phyloP scores from a whole-genome alignment of 2,888 invertebrate species.

The Linhomoeus sp. region DNA sequence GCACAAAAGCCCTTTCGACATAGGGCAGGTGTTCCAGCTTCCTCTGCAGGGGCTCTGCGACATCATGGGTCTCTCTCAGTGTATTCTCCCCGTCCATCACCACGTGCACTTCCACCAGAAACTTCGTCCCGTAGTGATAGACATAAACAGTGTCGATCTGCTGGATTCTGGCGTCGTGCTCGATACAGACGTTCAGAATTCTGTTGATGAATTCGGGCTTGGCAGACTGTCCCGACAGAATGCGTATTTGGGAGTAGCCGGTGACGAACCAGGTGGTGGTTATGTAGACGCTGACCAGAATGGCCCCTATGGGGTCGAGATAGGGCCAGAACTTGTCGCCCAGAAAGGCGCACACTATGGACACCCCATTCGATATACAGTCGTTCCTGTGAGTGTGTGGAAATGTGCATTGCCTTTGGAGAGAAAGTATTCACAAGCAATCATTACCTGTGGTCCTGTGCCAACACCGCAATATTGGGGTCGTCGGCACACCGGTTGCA shows the following conservation, averaged over 20 bases:
- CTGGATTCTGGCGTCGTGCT: conserved; percentile 20
- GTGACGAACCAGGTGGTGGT: conserved; percentile 31
- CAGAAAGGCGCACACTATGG: conserved; percentile 32
- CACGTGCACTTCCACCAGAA: conserved; percentile 31
- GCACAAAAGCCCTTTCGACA: conserved; percentile 36
- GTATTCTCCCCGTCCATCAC: conserved; percentile 32
- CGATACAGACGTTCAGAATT: conserved; percentile 25
- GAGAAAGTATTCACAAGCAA: too few species aligned
- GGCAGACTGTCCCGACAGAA: conserved; percentile 22
- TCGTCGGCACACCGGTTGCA: conserved; percentile 21
- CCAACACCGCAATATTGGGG: conserved; percentile 28
- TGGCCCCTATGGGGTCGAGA: conserved; percentile 35
- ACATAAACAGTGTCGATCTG: conserved; percentile 35
- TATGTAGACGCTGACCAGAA: conserved; percentile 33
- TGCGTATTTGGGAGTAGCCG: conserved; percentile 27
- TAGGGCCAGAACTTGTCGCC: conserved; percentile 24
- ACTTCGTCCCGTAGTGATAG: conserved; percentile 35
- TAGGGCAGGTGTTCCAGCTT: conserved; percentile 32
- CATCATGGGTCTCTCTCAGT: conserved; percentile 32
- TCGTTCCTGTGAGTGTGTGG: conserved; percentile 37
- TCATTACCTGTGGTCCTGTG: too few species aligned
- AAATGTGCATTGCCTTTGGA: too few species aligned
- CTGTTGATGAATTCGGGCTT: conserved; percentile 26
- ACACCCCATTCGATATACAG: conserved; percentile 32
- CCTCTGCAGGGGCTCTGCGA: conserved; percentile 33